Conservation (phyloP, 2,888 invertebrate genomes). For the Polymixis flavicincta region DNA sequence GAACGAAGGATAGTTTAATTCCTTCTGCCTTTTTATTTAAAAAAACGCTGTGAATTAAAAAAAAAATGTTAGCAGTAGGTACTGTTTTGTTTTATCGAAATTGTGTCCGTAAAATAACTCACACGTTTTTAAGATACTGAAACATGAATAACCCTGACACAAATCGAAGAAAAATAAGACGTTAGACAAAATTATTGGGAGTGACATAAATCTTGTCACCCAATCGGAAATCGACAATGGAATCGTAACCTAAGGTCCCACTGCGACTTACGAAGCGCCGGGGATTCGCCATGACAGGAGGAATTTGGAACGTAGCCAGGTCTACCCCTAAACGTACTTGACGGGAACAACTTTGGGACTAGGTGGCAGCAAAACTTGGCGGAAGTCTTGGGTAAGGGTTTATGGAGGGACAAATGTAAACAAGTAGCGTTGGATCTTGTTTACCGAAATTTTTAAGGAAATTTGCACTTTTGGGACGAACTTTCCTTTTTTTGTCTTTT, state of each 20-base stretch:
- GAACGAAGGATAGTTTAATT: not conserved
- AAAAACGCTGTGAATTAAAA: not conserved
- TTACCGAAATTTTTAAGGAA: conserved; percentile 9
- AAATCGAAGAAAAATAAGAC: conserved; percentile 45
- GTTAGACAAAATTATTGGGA: conserved; percentile 35
- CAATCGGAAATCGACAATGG: conserved; percentile 52
- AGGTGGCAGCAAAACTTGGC: conserved; percentile 25
- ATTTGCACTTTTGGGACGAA: conserved; percentile 15
- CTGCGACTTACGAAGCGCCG: conserved; percentile 24
- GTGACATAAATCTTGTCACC: conserved; percentile 46
- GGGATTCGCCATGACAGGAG: conserved; percentile 28
- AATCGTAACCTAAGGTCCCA: conserved; percentile 41
- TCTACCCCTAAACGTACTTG: conserved; percentile 42
- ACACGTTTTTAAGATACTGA: not conserved
- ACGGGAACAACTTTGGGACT: conserved; percentile 38
- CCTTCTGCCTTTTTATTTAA: not conserved
- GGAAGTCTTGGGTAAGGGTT: conserved; percentile 34
- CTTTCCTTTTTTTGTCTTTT: not conserved
- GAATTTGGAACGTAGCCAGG: conserved; percentile 59
- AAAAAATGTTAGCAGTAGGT: too few species aligned
- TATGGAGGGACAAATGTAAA: conserved; percentile 45
- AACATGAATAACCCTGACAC: conserved; percentile 18
- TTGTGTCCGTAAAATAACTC: not conserved
- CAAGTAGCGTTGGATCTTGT: conserved; percentile 26
- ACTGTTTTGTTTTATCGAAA: not conserved